Conservation (phyloP, 2,113 vertebrate species). For the Chascanopsetta lugubris region DNA sequence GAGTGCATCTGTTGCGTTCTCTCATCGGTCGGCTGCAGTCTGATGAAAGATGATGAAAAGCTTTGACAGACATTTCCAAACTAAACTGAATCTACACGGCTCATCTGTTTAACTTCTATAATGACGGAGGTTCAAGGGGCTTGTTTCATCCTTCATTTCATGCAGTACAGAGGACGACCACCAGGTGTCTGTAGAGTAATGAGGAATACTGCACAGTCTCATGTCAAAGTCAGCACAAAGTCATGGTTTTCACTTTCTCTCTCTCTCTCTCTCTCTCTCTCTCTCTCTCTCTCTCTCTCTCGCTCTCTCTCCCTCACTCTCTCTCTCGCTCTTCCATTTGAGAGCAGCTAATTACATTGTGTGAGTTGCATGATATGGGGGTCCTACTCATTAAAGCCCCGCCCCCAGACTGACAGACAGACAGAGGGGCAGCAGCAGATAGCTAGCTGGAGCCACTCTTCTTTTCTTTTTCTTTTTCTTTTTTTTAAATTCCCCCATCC, state of each 20-base stretch:
- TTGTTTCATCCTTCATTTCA: neutral
- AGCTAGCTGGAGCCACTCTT: constrained; percentile 68
- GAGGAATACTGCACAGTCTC: constrained; percentile 14
- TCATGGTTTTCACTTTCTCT: neutral
- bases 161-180: constrained; percentile 59
- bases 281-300: no score
- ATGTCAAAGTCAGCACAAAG: no score
- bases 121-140: neutral
- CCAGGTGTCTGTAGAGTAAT: constrained; percentile 73
- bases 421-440: no score
- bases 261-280: neutral
- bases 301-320: no score
- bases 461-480: no score
- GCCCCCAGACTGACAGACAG: no score
- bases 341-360: constrained; percentile 80
- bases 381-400: constrained; percentile 73
- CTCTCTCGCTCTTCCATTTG: constrained; percentile 66
- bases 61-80: neutral
- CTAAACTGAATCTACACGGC: neutral
- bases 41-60: neutral
- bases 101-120: neutral
- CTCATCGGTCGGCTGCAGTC: neutral
- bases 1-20: constrained; percentile 5
- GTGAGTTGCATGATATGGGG: constrained; percentile 75
- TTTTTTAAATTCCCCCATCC: constrained; percentile 73